A percentile compares a stretch with the other conserved stretches of the same genome.
phyloP scores from a whole-genome alignment of 1,140 invertebrate genomes.

The Apis laboriosa region DNA sequence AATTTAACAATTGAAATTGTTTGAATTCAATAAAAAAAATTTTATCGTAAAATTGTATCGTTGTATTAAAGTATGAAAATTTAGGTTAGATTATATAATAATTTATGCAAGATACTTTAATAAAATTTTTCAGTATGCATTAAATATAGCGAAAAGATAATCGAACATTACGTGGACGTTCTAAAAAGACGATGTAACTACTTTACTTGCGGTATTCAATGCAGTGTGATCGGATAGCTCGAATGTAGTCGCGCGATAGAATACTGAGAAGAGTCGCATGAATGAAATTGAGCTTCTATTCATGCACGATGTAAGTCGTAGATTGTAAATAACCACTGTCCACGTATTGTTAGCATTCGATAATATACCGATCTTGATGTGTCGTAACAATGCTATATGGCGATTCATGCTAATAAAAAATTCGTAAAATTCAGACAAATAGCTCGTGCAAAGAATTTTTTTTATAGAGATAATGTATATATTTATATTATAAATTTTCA shows the following conservation, averaged over 20 bases:
- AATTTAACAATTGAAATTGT: not conserved
- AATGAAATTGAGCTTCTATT: slow-evolving; percentile 61
- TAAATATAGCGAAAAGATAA: not conserved
- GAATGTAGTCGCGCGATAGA: slow-evolving; percentile 39
- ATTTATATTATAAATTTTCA: not conserved
- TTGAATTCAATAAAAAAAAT: not conserved
- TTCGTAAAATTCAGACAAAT: not conserved
- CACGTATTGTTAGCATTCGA: slow-evolving; percentile 48
- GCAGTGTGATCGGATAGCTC: slow-evolving; percentile 23
- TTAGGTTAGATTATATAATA: not conserved
- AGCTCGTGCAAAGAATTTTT: not conserved
- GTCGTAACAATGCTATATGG: slow-evolving; percentile 3
- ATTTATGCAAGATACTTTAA: not conserved
- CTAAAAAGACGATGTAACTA: slow-evolving; percentile 23
- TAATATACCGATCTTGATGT: slow-evolving; percentile 49
- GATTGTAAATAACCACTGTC: slow-evolving; percentile 71
- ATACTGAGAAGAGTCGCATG: slow-evolving; percentile 45
- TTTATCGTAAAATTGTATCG: too few species aligned
- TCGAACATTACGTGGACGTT: not conserved
- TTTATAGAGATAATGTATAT: not conserved
- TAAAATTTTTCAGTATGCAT: not conserved
- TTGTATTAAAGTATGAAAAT: too few species aligned
- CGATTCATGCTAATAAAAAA: not conserved
- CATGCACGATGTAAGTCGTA: slow-evolving; percentile 66
- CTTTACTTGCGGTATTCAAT: slow-evolving; percentile 37